Conservation (phyloP, 2,797 vertebrate species). For the Coccyzus lansbergi region DNA sequence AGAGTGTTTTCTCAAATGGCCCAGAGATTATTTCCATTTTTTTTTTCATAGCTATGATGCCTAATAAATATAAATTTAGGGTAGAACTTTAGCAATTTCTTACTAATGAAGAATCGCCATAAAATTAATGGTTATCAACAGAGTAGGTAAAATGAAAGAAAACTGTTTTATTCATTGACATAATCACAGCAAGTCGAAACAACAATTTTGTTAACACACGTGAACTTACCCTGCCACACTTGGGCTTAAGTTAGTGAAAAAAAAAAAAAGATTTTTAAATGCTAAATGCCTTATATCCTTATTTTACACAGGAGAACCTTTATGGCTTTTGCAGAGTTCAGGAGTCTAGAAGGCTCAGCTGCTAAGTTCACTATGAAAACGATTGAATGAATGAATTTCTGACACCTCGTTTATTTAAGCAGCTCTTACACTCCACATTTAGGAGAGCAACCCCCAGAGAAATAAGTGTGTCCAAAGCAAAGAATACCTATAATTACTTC, state of each 20-base stretch:
- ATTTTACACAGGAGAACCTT: conserved; percentile 35
- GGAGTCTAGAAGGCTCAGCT: conserved; percentile 1
- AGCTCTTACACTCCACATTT: neutral
- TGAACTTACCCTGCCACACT: neutral
- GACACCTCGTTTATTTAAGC: conserved; percentile 14
- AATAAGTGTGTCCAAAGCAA: conserved; percentile 44
- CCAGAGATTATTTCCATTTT: neutral
- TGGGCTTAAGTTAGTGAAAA: neutral
- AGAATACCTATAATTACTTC: conserved; percentile 50
- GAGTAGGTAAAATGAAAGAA: neutral
- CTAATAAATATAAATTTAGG: neutral
- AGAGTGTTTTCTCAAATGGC: neutral
- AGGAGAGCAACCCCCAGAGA: conserved; percentile 25
- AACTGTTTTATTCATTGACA: neutral
- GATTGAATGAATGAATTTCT: neutral
- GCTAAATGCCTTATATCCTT: neutral
- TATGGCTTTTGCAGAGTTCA: conserved; percentile 34
- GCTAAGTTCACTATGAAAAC: neutral
- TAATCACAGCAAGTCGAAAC: neutral
- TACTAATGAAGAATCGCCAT: neutral
- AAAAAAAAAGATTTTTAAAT: neutral
- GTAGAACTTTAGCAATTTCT: neutral
- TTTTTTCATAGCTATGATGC: neutral
- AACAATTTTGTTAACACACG: neutral
- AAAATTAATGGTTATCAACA: conserved; percentile 8